Conservation (phyloP, 2,888 invertebrate species). For the Chloromyia formosa region DNA sequence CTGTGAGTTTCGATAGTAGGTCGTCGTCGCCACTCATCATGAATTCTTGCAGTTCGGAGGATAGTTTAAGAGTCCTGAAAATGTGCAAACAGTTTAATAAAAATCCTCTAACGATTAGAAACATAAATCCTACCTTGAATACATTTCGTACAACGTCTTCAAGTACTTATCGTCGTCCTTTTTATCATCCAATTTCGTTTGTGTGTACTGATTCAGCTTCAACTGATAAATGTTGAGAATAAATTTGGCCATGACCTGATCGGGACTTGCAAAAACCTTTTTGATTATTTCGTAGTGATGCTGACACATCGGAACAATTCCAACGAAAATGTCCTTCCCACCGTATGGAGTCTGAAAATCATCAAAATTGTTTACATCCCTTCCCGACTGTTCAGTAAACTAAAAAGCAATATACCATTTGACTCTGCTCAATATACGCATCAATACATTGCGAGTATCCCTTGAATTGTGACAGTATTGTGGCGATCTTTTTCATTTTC, state of each 20-base stretch:
- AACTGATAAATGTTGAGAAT: slow-evolving; percentile 94
- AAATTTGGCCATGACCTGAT: slow-evolving; percentile 98
- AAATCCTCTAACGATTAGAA: background rate
- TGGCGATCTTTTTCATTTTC: slow-evolving; percentile 93
- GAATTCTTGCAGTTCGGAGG: slow-evolving; percentile 75
- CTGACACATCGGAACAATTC: slow-evolving; percentile 88
- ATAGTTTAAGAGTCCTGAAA: slow-evolving; percentile 76
- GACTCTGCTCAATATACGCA: slow-evolving; percentile 96
- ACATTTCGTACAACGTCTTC: slow-evolving; percentile 86
- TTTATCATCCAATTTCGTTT: slow-evolving; percentile 83
- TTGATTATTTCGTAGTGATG: slow-evolving; percentile 84
- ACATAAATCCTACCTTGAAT: slow-evolving; percentile 74
- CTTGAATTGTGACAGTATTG: slow-evolving; percentile 93
- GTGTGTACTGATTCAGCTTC: slow-evolving; percentile 86
- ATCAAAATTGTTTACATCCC: too few relatives aligned
- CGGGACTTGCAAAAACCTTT: slow-evolving; percentile 93
- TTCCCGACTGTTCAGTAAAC: background rate
- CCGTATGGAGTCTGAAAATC: slow-evolving; percentile 78
- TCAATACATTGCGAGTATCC: slow-evolving; percentile 96
- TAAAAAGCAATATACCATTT: slow-evolving; percentile 72
- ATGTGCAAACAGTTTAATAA: too few relatives aligned
- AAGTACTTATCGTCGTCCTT: slow-evolving; percentile 89
- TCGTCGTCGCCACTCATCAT: slow-evolving; percentile 83
- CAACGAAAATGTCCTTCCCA: slow-evolving; percentile 89
- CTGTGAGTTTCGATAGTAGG: slow-evolving; percentile 79